A percentile compares a stretch with the other conserved stretches of the same genome.
Conservation (phyloP, 2,888 invertebrate genomes). For the Alviniconcha strummeri region DNA sequence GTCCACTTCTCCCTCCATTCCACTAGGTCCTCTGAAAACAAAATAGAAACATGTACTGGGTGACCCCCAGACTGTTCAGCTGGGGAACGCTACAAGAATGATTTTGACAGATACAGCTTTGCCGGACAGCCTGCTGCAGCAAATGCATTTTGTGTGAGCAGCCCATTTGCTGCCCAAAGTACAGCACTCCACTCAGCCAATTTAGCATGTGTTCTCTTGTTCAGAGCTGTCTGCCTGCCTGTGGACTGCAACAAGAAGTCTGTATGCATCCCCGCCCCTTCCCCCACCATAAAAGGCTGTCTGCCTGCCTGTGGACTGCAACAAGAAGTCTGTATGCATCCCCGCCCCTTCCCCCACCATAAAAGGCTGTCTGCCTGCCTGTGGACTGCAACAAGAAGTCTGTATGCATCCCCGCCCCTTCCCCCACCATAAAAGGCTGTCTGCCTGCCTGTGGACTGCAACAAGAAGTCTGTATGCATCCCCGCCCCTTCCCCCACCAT, state of each 20-base stretch:
- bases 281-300: not conserved
- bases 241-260: too few relatives aligned
- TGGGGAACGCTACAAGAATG: not conserved
- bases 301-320: too few relatives aligned
- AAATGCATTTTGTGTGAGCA: too few relatives aligned
- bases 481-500: too few relatives aligned
- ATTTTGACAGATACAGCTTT: not conserved
- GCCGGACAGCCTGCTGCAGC: not conserved
- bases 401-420: too few relatives aligned
- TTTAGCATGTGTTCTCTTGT: not conserved
- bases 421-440: not conserved
- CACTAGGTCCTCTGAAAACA: not conserved
- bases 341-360: too few relatives aligned
- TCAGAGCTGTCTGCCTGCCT: not conserved
- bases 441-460: too few relatives aligned
- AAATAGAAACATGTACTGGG: not conserved
- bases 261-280: too few relatives aligned
- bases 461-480: too few relatives aligned
- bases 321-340: too few relatives aligned
- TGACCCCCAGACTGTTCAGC: not conserved
- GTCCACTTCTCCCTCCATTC: conserved; percentile 30
- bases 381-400: too few relatives aligned
- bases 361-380: not conserved
- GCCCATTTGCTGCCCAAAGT: too few relatives aligned
- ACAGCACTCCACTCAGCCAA: not conserved